Evolutionary conservation across 2,888 invertebrate species (phyloP).

Genomic region (Epinotia bilunana): DNA sequence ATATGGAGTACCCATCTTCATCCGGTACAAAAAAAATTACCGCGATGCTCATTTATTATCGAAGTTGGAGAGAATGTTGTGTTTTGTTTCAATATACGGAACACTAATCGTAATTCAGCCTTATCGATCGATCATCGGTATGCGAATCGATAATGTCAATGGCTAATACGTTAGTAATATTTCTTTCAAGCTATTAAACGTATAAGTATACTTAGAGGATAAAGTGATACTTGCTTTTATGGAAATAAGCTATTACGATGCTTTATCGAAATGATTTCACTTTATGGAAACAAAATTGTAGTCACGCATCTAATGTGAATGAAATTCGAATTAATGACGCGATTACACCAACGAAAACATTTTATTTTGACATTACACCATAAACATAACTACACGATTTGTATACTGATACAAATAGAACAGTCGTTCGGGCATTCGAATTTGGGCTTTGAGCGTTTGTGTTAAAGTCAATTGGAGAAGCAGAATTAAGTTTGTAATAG

Average conservation of each 20-base stretch:
- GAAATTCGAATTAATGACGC: slow-evolving; percentile 77
- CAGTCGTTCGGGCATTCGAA: slow-evolving; percentile 46
- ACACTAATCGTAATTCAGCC: too few species aligned
- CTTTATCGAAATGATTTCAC: slow-evolving; percentile 64
- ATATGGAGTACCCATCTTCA: too few species aligned
- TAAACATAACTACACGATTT: slow-evolving; percentile 75
- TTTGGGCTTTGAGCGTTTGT: slow-evolving; percentile 47
- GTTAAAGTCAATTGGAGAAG: slow-evolving; percentile 46
- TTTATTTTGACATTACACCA: slow-evolving; percentile 78
- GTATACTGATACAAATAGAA: slow-evolving; percentile 58
- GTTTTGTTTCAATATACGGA: too few species aligned
- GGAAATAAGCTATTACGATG: slow-evolving; percentile 60
- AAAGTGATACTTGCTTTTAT: slow-evolving; percentile 45
- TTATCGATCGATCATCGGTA: not conserved
- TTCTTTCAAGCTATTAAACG: not conserved
- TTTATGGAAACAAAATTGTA: slow-evolving; percentile 61
- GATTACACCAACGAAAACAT: slow-evolving; percentile 72
- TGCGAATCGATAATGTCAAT: not conserved
- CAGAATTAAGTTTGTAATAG: slow-evolving; percentile 53
- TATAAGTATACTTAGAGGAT: slow-evolving; percentile 4
- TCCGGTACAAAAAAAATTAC: too few species aligned
- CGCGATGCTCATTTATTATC: too few species aligned
- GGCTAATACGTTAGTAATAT: not conserved
- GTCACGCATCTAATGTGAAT: slow-evolving; percentile 73
- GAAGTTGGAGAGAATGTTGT: too few species aligned